Conservation (phyloP, 2,113 vertebrate species). For the Gadus chalcogrammus region DNA sequence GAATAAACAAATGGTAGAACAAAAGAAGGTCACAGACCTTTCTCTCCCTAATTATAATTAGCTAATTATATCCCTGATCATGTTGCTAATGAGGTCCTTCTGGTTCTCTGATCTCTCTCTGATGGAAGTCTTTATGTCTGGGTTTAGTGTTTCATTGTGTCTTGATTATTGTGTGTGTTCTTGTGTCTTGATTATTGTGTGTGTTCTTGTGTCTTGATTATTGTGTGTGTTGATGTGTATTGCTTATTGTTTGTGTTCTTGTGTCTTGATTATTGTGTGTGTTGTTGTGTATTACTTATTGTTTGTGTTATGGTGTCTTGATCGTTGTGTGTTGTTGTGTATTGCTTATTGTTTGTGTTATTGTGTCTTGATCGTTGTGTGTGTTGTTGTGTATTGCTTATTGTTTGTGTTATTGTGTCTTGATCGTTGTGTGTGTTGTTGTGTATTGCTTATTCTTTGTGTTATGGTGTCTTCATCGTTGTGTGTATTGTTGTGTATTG, state of each 20-base stretch:
- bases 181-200: neutral
- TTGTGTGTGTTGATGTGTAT: too few species aligned
- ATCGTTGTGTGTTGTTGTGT: neutral
- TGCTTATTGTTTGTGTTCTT: neutral
- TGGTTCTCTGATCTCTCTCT: too few species aligned
- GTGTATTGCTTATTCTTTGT: neutral
- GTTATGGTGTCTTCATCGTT: neutral
- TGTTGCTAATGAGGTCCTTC: too few species aligned
- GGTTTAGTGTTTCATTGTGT: neutral
- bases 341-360: neutral
- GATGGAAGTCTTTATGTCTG: neutral
- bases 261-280: neutral
- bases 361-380: neutral
- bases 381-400: neutral
- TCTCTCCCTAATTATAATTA: too few species aligned
- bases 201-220: neutral
- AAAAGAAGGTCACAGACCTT: too few species aligned
- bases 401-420: too few species aligned
- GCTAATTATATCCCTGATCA: too few species aligned
- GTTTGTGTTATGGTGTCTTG: neutral
- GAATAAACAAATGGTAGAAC: too few species aligned
- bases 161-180: neutral
- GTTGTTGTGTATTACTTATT: neutral
- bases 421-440: too few species aligned
- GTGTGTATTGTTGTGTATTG: neutral